phyloP scores from a whole-genome alignment of 1,140 invertebrate genomes.

The Calephelis virginiensis region DNA sequence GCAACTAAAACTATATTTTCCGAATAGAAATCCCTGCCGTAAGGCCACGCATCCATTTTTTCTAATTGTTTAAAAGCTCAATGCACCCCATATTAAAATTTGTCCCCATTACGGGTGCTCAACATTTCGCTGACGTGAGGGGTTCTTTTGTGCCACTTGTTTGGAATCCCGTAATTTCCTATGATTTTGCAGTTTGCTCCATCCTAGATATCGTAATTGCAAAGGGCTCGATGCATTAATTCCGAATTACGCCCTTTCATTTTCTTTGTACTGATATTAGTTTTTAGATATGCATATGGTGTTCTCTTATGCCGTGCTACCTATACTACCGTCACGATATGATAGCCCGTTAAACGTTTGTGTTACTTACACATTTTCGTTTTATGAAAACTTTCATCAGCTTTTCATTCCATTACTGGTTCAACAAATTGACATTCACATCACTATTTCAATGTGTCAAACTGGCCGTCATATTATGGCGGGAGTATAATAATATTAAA shows the following conservation, averaged over 20 bases:
- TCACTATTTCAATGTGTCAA: too few species aligned
- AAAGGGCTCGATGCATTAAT: conserved; percentile 53
- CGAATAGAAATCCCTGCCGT: background rate
- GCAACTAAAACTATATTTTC: too few species aligned
- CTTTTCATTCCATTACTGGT: too few species aligned
- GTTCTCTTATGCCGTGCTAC: too few species aligned
- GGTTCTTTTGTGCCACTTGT: conserved; percentile 61
- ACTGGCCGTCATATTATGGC: too few species aligned
- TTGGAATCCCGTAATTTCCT: conserved; percentile 73
- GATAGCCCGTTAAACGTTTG: too few species aligned
- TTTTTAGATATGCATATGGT: background rate
- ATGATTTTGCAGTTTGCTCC: conserved; percentile 65
- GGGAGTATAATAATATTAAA: too few species aligned
- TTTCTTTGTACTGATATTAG: conserved; percentile 38
- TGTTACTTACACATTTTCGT: too few species aligned
- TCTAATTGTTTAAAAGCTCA: conserved; percentile 63
- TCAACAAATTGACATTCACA: too few species aligned
- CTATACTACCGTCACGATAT: too few species aligned
- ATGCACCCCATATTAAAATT: conserved; percentile 70
- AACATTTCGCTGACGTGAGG: conserved; percentile 49
- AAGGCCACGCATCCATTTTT: conserved; percentile 23
- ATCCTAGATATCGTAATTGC: conserved; percentile 54
- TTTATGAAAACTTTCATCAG: too few species aligned
- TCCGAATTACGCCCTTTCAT: conserved; percentile 41
- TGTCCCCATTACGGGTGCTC: conserved; percentile 64